phyloP scores from a whole-genome alignment of 2,797 vertebrate species.

The Borostomias antarcticus region DNA sequence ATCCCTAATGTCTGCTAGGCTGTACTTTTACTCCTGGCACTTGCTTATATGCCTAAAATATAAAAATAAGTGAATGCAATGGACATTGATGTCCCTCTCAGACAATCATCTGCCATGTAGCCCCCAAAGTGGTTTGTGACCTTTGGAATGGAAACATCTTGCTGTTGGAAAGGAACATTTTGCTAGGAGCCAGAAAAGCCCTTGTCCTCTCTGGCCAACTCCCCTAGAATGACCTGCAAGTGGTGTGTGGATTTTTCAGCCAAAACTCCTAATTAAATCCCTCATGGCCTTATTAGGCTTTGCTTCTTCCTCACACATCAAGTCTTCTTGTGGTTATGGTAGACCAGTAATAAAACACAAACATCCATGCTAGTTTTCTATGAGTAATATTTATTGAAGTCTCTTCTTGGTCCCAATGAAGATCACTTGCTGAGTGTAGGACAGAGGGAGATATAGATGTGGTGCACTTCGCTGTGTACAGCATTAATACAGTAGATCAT shows the following conservation, averaged over 20 bases:
- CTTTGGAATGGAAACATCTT: slow-evolving; percentile 39
- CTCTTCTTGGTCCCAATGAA: neutral
- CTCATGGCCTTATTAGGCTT: neutral
- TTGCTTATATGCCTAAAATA: slow-evolving; percentile 35
- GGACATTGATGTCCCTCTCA: slow-evolving; percentile 40
- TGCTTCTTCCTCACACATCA: too few species aligned
- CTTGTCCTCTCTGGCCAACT: slow-evolving; percentile 20
- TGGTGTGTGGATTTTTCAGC: slow-evolving; percentile 29
- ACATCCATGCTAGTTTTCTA: neutral
- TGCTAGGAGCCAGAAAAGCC: slow-evolving; percentile 36
- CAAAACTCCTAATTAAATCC: slow-evolving; percentile 1
- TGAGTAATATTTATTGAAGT: neutral
- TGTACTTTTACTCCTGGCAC: slow-evolving; percentile 38
- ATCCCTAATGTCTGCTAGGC: slow-evolving; percentile 32
- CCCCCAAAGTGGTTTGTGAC: slow-evolving; percentile 44
- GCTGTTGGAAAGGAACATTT: slow-evolving; percentile 49
- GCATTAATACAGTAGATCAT: too few species aligned
- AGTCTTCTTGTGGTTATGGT: too few species aligned
- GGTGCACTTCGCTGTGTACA: slow-evolving; percentile 4
- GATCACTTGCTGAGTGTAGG: slow-evolving; percentile 29
- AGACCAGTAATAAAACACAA: neutral
- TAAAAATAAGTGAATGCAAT: slow-evolving; percentile 40
- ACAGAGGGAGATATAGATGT: slow-evolving; percentile 6
- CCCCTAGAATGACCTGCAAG: slow-evolving; percentile 27
- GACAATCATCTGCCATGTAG: slow-evolving; percentile 31